Percentiles rank a stretch among this genome's conserved stretches.
These are phyloP conservation scores for Parauchenoglanis ngamensis DNA, from an alignment of 2,797 vertebrate genomes.

Conservation along the genomic window DNA sequence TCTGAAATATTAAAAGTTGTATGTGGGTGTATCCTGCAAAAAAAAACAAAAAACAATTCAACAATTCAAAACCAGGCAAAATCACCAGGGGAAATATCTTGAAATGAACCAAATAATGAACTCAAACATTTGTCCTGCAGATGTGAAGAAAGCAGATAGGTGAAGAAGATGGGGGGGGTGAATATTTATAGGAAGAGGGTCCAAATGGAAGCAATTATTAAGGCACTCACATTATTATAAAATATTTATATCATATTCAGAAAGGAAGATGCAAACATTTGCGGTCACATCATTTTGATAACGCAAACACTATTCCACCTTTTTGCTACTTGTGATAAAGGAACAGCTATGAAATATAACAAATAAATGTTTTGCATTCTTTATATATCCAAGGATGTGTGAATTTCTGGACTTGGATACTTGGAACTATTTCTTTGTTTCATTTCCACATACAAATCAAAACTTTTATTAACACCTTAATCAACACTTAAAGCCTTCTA, in stretches of 20 bases:
- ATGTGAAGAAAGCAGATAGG: background rate
- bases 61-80: background rate
- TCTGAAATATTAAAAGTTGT: background rate
- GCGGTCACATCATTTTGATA: background rate
- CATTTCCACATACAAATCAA: background rate
- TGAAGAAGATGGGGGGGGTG: background rate
- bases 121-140: background rate
- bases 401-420: background rate
- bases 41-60: background rate
- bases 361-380: background rate
- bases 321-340: background rate
- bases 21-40: background rate
- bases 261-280: background rate
- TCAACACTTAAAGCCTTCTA: background rate
- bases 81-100: background rate
- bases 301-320: background rate
- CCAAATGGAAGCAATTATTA: background rate
- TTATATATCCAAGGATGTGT: background rate
- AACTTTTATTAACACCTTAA: background rate
- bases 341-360: background rate
- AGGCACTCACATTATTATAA: background rate
- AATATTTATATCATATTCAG: background rate
- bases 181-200: background rate
- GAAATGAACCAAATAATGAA: background rate
- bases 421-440: background rate